Base-by-base conservation (phyloP, 1,140 invertebrate species). In the Scaptomyza montana region DNA sequence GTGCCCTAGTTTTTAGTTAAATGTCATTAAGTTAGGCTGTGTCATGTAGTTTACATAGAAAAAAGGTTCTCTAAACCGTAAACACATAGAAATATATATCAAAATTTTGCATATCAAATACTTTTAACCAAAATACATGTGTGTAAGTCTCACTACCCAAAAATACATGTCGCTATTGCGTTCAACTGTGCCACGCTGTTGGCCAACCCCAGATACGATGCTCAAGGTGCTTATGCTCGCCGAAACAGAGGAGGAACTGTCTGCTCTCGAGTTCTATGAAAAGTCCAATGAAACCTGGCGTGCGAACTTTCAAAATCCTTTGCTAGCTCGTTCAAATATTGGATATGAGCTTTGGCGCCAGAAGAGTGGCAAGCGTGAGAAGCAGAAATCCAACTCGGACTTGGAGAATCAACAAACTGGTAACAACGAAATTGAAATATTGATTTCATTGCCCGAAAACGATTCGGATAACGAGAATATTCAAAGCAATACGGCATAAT, bases 1-100 rank as follows among this genome's bases (percentile, higher is more conserved):
- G 77, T 91, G 64, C 81, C 79, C 41, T 80, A 69, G 59, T n/a
- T 39, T 43, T n/a, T 30, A 13, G 6, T 43, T 33, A 47, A 21
- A 19, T 41, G n/a, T 28, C 30, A 43, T 33, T 72, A 54, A 36
- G 41, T 56, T 69, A 54, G 56, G 57, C 49, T 66, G 67, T 70
- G 60, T 41, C 41, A 39, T 55, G 46, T 21, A 19, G 1, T 56
- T 4, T 54, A 54, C 6, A 10, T 47, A 21, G 2, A 49, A 9
- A 36, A 36, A 36, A 36, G 7, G 7, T 36, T 36, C 33, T 36
- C 33, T 9, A 2, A 36, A 36, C 33, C 7, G 33, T 36, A 9
- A 36, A 36, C 33, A 10, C 21, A 12, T 49, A 49, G 1, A 25
- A 13, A 51, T 30, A 51, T 8, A 30, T 16, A 16, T 46, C 53